Conservation (phyloP, 2,113 vertebrate species). For the Plecotus auritus region DNA sequence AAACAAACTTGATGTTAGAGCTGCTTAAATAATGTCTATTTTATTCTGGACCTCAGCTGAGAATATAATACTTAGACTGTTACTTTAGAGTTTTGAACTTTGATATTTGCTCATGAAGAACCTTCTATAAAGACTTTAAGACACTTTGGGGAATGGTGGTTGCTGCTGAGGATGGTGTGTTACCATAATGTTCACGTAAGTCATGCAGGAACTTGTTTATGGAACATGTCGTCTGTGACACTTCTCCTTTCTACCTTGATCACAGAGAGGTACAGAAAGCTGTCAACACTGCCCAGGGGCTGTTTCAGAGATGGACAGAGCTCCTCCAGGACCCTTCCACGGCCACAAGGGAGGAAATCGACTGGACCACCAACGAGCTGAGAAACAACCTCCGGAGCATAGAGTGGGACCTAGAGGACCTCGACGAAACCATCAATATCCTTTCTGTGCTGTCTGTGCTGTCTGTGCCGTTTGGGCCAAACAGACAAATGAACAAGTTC, state of each 20-base stretch:
- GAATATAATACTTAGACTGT: background rate
- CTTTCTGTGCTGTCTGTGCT: conserved; percentile 70
- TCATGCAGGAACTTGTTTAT: background rate
- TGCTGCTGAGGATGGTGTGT: background rate
- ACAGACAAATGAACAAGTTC: background rate
- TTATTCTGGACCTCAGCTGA: conserved; percentile 27
- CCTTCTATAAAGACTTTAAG: background rate
- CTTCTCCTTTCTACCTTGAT: background rate
- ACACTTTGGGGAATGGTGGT: background rate
- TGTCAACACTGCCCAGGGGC: conserved; percentile 93
- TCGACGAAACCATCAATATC: conserved; percentile 99
- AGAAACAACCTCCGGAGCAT: conserved; percentile 97
- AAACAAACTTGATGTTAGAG: background rate
- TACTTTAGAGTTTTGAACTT: conserved; percentile 22
- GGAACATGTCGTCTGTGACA: background rate
- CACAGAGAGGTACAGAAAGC: conserved; percentile 97
- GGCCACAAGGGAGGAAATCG: conserved; percentile 93
- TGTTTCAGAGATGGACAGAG: conserved; percentile 96
- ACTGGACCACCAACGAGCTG: conserved; percentile 99
- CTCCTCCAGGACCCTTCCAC: conserved; percentile 89
- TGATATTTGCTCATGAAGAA: background rate
- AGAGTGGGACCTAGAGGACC: conserved; percentile 98
- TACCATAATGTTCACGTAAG: background rate
- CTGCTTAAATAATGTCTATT: conserved; percentile 21
- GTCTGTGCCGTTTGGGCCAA: background rate